Base-by-base conservation (phyloP, 1,140 invertebrate species). In the Xylocopa sonorina region DNA sequence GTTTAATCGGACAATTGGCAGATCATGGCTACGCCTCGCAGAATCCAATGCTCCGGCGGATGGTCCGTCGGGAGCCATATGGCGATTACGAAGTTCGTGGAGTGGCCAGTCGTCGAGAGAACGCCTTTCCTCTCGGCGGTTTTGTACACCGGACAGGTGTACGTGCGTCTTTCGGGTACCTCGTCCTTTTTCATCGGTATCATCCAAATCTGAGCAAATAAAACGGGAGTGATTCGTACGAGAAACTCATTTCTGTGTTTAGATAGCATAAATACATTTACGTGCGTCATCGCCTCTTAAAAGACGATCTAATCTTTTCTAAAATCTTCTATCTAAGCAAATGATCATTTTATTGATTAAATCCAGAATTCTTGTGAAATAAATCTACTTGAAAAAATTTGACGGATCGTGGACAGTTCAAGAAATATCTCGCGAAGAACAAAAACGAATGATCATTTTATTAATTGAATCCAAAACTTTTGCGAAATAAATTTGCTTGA, bases 91-190 rank as follows among this genome's bases (percentile, higher is more conserved):
- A 97, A 98, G 94, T 98, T 98, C 29, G 97, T 98, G 64, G 97
- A 98, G 92, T 98, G 97, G 16, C 97, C 97, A 12, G 97, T 98
- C n/a, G 97, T 98, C 66, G 97, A 97, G 27, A 98, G 92, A 3
- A 96, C 95, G 41, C 97, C 97, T 75, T 96, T 94, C 55, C 98
- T 92, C 88, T 97, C 97, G 50, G 95, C 95, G 7, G 98, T 99
- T 93, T 98, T 98, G 91, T 99, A 99, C 69, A 98, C 93, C 1
- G 98, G 98, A 90, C 97, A 98, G 46, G 94, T 92, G 91, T 98
- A 98, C 71, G 94, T 94, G 9, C 94, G 90, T n/a, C 93, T 93
- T 38, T 94, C 91, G 2, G 94, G 92, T 34, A 97, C 93, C 78
- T 97, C 95, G 0, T 94, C 93, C 62, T 95, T 95, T 82, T 95